Percentiles rank a stretch among this genome's conserved stretches.
phyloP scores from a whole-genome alignment of 2,797 vertebrate genomes.

The Coregonus ussuriensis region DNA sequence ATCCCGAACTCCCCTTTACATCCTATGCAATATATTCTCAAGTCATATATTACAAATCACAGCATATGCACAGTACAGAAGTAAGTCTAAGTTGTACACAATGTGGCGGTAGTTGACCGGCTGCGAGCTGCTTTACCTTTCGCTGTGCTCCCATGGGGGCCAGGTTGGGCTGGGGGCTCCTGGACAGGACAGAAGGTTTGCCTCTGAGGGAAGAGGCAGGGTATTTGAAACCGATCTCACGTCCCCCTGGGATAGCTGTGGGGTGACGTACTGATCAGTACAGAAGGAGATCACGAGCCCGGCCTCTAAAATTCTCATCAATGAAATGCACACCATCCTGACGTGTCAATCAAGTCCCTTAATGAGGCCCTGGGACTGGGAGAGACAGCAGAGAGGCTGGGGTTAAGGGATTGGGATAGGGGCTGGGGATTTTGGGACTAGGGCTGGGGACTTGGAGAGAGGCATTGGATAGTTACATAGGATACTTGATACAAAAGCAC shows the following conservation, averaged over 20 bases:
- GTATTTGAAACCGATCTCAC: slow-evolving; percentile 72
- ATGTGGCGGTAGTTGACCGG: not conserved
- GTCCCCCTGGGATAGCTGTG: slow-evolving; percentile 62
- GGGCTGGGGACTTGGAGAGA: not conserved
- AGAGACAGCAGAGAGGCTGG: slow-evolving; percentile 9
- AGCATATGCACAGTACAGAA: not conserved
- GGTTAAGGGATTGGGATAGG: slow-evolving; percentile 26
- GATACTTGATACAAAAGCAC: not conserved
- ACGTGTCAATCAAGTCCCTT: slow-evolving; percentile 68
- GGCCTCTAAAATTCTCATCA: slow-evolving; percentile 70
- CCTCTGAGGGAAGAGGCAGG: slow-evolving; percentile 59
- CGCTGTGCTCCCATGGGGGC: slow-evolving; percentile 20
- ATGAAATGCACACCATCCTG: slow-evolving; percentile 75
- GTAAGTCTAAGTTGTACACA: not conserved
- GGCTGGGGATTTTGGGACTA: not conserved
- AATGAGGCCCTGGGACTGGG: slow-evolving; percentile 26
- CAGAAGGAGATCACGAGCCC: slow-evolving; percentile 70
- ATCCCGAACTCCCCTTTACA: not conserved
- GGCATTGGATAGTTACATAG: not conserved
- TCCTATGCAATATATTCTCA: not conserved
- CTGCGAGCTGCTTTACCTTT: slow-evolving; percentile 41
- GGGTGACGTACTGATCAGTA: slow-evolving; percentile 71
- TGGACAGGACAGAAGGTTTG: slow-evolving; percentile 39
- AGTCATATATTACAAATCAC: not conserved
- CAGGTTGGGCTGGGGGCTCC: slow-evolving; percentile 38